These are phyloP conservation scores for Saccostrea glomerata DNA, from an alignment of 1,140 invertebrate genomes.

Conservation along the genomic window DNA sequence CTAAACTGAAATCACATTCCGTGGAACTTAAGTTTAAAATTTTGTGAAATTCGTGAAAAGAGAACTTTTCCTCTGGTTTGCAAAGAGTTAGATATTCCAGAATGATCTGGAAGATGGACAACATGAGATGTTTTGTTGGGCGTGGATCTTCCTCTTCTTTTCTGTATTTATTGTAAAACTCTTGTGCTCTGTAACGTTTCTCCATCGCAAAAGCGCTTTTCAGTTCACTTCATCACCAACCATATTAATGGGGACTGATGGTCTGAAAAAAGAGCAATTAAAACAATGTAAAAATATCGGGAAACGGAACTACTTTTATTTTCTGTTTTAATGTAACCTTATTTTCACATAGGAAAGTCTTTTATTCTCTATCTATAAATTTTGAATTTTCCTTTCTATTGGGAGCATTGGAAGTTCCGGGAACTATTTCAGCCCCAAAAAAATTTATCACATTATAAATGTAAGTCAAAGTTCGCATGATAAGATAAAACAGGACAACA, in stretches of 20 bases:
- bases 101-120: not conserved
- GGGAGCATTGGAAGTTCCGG: not conserved
- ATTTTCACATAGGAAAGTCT: no score
- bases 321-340: not conserved
- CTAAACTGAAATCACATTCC: slow-evolving; percentile 3
- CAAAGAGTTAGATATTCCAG: not conserved
- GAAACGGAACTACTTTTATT: not conserved
- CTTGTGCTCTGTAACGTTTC: not conserved
- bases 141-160: not conserved
- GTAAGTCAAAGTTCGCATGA: no score
- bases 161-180: not conserved
- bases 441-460: not conserved
- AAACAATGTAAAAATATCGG: not conserved
- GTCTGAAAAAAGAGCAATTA: not conserved
- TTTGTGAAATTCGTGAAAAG: slow-evolving; percentile 26
- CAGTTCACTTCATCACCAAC: not conserved
- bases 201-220: not conserved
- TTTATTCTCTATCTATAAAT: no score
- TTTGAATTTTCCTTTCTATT: slow-evolving; percentile 4
- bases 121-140: not conserved
- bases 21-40: not conserved
- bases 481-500: not conserved
- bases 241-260: not conserved
- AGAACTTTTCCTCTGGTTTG: slow-evolving; percentile 14
- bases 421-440: not conserved